phyloP scores from a whole-genome alignment of 2,888 invertebrate species.

The Oxycera nigricornis region DNA sequence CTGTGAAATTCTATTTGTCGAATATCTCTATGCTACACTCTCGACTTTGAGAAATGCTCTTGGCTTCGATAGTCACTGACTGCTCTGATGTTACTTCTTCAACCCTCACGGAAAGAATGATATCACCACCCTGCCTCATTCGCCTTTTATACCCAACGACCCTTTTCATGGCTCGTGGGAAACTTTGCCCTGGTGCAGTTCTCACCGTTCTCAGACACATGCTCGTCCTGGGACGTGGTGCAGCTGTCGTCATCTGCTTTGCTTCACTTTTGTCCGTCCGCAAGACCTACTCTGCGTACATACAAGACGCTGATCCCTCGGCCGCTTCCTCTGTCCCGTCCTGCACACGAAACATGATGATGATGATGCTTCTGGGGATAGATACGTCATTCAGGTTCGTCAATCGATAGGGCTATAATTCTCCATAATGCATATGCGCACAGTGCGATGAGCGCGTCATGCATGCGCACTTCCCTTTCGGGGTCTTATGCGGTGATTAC shows the following conservation, averaged over 20 bases:
- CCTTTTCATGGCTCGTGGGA: conserved; percentile 38
- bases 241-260: conserved; percentile 40
- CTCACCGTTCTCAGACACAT: conserved; percentile 40
- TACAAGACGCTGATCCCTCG: no score
- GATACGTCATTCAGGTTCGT: conserved; percentile 3
- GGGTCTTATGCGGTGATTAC: conserved; percentile 33
- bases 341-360: no score
- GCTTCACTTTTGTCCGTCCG: conserved; percentile 32
- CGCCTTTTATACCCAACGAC: conserved; percentile 35
- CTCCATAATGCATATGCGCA: conserved; percentile 13
- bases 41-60: neutral
- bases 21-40: neutral
- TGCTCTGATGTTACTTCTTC: conserved; percentile 17
- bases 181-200: conserved; percentile 36
- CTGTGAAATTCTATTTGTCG: neutral
- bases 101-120: conserved; percentile 39
- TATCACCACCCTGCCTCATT: conserved; percentile 25
- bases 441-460: conserved; percentile 28
- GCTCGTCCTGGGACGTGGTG: conserved; percentile 34
- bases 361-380: conserved; percentile 26
- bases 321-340: no score
- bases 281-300: neutral
- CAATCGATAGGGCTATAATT: conserved; percentile 8
- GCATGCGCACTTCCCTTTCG: conserved; percentile 45
- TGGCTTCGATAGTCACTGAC: neutral